Base-by-base conservation (phyloP, 2,888 invertebrate species). In the Spisula solida region DNA sequence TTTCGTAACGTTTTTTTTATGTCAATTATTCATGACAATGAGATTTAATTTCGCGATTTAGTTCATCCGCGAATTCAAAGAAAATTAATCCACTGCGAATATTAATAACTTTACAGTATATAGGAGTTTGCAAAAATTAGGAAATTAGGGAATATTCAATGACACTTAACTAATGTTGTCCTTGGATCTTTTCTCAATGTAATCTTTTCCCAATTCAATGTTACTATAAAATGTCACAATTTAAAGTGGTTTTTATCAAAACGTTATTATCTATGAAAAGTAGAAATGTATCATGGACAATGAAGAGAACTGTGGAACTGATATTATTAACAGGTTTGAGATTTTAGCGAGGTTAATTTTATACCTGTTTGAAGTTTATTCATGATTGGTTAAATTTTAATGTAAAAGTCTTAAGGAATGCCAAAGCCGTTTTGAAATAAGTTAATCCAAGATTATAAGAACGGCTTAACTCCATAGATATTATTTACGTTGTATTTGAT, bases 341-440 rank as follows among this genome's bases (percentile, higher is more conserved):
- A 75, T 55, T 84, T 79, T 55, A 51, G 51, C 75, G 1, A 12
- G 34, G 34, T 75, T 75, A 34, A 75, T 75, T 75, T 16, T 34
- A 75, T 75, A 16, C 75, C 75, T 18, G 29, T 75, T 75, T 75
- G 34, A 78, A 41, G 84, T 78, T 84, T 56, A 85, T 85, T 78
- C 8, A 10, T 85, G 85, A 85, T 85, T 78, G 51, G 85, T 85
- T 79, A 85, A 85, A 85, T 78, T 79, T 85, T 55, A 85, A 85
- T 85, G 85, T 34, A 85, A 56, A 78, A 55, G 78, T 60, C 48
- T 78, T 34, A 51, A 60, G 75, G 51, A 56, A 55, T 51, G 34
- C 16, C 34, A 48, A 25, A 79, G 48, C 18, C 20, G 29, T n/a
- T 85, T 41, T 79, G 10, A 85, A 79, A 85, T 78, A 78, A 47